phyloP scores from a whole-genome alignment of 2,888 invertebrate genomes.

The Malachius bipustulatus region DNA sequence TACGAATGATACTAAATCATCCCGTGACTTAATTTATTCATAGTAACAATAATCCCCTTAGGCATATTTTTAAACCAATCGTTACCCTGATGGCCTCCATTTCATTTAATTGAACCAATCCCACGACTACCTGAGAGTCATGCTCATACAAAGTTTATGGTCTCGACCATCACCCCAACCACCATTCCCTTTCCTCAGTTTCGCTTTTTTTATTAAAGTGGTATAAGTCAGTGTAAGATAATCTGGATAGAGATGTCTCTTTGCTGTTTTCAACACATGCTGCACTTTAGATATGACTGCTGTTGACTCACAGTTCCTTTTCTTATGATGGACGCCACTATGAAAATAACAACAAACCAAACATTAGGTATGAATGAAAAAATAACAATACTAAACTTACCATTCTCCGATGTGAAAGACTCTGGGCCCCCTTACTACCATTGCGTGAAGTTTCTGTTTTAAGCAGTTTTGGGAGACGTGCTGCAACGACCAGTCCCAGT shows the following conservation, averaged over 20 bases:
- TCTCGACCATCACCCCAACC: conserved; percentile 94
- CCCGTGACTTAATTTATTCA: too few relatives aligned
- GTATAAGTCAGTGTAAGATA: conserved; percentile 54
- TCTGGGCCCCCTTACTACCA: conserved; percentile 84
- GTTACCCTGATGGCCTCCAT: too few relatives aligned
- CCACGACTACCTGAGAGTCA: conserved; percentile 42
- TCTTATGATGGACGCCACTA: conserved; percentile 94
- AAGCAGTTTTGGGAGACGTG: conserved; percentile 79
- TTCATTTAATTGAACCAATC: too few relatives aligned
- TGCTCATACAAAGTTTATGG: conserved; percentile 67
- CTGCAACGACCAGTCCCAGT: conserved; percentile 98
- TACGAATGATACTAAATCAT: too few relatives aligned
- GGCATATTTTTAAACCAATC: too few relatives aligned
- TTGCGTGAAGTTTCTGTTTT: conserved; percentile 64
- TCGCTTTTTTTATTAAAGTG: conserved; percentile 58
- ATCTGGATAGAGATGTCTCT: conserved; percentile 57
- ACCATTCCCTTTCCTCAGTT: conserved; percentile 82
- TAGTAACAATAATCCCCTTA: too few relatives aligned
- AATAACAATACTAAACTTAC: conserved; percentile 37
- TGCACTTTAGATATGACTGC: conserved; percentile 76
- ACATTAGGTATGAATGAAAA: too few relatives aligned
- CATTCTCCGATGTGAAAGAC: conserved; percentile 99
- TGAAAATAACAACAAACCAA: too few relatives aligned
- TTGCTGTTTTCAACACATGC: conserved; percentile 60
- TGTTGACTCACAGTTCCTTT: conserved; percentile 79